Evolutionary conservation across 2,888 invertebrate genomes (phyloP), one percentile per base, ranked within the genome.

Genomic region (Strigamia crassipes): DNA sequence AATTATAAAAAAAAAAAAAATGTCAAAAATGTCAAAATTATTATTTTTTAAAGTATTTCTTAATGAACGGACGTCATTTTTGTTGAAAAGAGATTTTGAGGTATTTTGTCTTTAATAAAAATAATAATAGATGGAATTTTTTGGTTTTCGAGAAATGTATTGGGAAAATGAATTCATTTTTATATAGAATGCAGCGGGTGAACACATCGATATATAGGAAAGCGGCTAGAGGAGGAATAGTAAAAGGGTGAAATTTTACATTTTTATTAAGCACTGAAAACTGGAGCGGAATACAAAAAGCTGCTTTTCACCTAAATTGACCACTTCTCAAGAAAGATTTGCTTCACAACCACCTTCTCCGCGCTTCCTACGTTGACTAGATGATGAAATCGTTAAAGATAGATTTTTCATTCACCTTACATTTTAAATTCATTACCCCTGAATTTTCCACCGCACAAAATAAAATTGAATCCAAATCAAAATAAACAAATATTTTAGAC

Each of bases 231-330:
- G 12, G 12, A 27, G 13, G 31, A 15, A 73, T 31, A 31, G 73
- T 27, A n/a, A 31, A 73, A 73, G 15, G 73, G n/a, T 73, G 73
- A 31, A 73, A 73, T 73, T 73, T 73, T 73, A 73, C 73, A 73
- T 73, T 73, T 73, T 73, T 73, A 73, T 73, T 73, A 73, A 73
- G 73, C 73, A 73, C 73, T 73, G 27, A 73, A 73, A 73, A 73
- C 73, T 31, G 73, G 73, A 73, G 73, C 73, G 15, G 73, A 73
- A 73, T 73, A 73, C 73, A 73, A 73, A 73, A 73, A 73, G 73
- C 73, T 73, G 73, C 73, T 73, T 73, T 73, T 73, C 73, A 73
- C 73, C 73, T 73, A 73, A 73, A 73, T 73, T 73, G 73, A 73
- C 73, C 73, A 73, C 73, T 73, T 73, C 73, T 73, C 27, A 56